These are phyloP conservation scores for Nipponia nippon DNA, from an alignment of 2,113 vertebrate species.

Conservation along the genomic window DNA sequence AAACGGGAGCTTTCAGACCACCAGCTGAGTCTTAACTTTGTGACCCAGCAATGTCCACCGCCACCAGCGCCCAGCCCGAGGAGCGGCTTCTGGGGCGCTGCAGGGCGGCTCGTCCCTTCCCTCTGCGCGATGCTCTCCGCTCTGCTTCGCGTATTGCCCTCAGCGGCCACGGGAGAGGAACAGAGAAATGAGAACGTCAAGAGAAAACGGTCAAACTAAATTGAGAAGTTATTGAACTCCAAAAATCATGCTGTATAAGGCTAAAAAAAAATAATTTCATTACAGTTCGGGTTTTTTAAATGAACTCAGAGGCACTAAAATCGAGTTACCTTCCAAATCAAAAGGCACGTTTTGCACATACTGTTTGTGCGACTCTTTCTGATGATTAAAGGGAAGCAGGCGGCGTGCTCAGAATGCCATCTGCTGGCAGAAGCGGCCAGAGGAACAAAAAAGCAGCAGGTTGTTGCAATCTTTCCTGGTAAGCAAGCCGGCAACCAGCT, in stretches of 20 bases:
- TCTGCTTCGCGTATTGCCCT: rapidly evolving
- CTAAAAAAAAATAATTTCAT: not conserved
- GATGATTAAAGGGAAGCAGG: rapidly evolving
- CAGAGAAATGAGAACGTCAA: not conserved
- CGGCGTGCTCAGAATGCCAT: not conserved
- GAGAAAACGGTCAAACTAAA: not conserved
- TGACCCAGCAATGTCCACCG: rapidly evolving
- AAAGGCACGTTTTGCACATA: rapidly evolving
- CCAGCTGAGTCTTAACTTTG: not conserved
- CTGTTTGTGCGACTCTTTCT: rapidly evolving
- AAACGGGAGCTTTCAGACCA: not conserved
- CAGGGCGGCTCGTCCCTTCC: rapidly evolving
- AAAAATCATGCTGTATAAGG: not conserved
- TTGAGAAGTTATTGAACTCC: rapidly evolving
- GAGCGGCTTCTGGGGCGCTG: rapidly evolving
- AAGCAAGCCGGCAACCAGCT: not conserved
- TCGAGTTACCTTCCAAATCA: not conserved
- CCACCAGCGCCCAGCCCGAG: rapidly evolving
- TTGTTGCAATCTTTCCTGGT: rapidly evolving
- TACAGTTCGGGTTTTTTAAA: rapidly evolving
- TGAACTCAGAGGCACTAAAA: not conserved
- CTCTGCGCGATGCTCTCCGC: rapidly evolving
- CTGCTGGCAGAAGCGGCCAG: not conserved
- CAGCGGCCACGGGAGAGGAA: rapidly evolving
- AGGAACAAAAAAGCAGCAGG: rapidly evolving